Evolutionary conservation across 2,113 vertebrate species (phyloP), one percentile per base, ranked within the genome.

Genomic region (Vireo altiloquus): DNA sequence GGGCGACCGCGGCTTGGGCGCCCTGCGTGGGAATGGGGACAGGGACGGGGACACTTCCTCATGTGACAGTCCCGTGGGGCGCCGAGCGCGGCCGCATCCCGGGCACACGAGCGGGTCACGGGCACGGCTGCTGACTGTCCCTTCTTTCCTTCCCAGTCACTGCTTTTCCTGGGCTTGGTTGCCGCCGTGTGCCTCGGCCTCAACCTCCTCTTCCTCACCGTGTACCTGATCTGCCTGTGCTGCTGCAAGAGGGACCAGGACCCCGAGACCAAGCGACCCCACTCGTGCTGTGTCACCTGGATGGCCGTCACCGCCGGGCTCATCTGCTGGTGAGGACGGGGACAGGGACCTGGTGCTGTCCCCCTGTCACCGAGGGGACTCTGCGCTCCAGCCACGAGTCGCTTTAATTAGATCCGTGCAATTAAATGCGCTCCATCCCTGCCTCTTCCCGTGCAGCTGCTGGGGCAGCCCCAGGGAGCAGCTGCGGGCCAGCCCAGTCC

Each of bases 231-330:
- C 92, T 99, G 98, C 52, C 59, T 98, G 46, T 99, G 99, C 98
- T 99, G 99, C 98, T 98, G 99, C 97, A 97, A 53, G 70, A 98
- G 96, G 82, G 94, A 92, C 13, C 91, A 68, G 17, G 98, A 97
- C 1, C 96, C 97, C 1, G 98, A 99, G 46, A 98, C 89, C 95
- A 99, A 99, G 98, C 98, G 93, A 88, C 97, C 96, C 24, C 95
- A 89, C 92, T 98, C 99, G 65, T 99, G 99, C 96, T 99, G 99
- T 4, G 86, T 99, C 97, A 99, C 99, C 86, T 99, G 99, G 99
- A 98, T 98, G 1, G 99, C 99, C 0, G 99, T 99, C 52, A 83
- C 97, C 1, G 99, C 99, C 0, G 99, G 99, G 56, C 99, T 99
- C 60, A 40, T 99, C 94, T 99, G 99, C 97, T 99, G 99, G 99